Evolutionary conservation across 2,113 vertebrate genomes (phyloP), one percentile per base, ranked within the genome.

Genomic region (Heterocephalus glaber): DNA sequence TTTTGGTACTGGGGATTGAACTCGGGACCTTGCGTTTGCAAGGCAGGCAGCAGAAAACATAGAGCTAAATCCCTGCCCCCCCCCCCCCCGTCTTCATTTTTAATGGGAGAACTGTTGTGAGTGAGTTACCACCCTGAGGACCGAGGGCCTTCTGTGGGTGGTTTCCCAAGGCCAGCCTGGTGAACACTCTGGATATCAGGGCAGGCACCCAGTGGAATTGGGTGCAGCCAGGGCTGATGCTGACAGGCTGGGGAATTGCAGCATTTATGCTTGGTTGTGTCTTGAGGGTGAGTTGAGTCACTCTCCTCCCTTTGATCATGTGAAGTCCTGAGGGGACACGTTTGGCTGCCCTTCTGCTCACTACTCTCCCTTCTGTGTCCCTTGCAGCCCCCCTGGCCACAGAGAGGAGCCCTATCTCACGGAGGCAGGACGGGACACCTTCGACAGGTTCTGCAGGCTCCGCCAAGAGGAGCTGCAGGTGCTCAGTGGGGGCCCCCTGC

Each of bases 351-450:
- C 13, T 1, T 70, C 35, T 13, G 13, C 33, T 87, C 4, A 35
- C 14, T 4, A 3, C 14, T 44, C 1, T 56, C 24, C 56, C 13
- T 70, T 56, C 80, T 96, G 96, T 98, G 20, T 92, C 93, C 61
- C 90, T 61, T 35, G 0, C 96, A 99, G 99, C 94, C 98, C 99
- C 22, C 99, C 99, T 8, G 99, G 99, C 94, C 99, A 99, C 96
- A 99, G 98, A 97, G 99, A 99, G 77, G 98, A 99, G 1, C 99
- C 99, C 0, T 99, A 99, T 96, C 98, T 99, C 77, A 99, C 99
- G 0, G 99, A 99, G 97, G 99, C 99, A 0, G 99, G 99, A 76
- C 98, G 99, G 98, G 99, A 99, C 93, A 99, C 99, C 89, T 99
- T 99, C 90, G 99, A 99, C 98, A 99, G 98, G 86, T 98, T 99